Evolutionary conservation across 2,113 vertebrate species (phyloP).

Genomic region (Muntiacus muntjak): DNA sequence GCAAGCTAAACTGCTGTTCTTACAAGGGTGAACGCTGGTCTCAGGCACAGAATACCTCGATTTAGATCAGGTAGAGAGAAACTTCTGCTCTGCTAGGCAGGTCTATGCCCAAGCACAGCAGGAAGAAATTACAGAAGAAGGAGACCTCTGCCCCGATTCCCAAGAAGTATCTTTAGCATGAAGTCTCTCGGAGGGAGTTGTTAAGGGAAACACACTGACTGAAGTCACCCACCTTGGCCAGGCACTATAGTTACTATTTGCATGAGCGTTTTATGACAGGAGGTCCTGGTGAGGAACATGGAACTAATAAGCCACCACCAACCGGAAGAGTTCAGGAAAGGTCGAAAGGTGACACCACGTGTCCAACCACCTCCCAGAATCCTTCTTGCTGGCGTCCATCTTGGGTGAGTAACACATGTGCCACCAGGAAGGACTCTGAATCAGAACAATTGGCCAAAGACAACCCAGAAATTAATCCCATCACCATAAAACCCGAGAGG

Average conservation of each 20-base stretch:
- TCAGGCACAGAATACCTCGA: background rate
- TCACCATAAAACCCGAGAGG: background rate
- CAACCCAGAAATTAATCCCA: background rate
- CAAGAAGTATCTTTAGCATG: background rate
- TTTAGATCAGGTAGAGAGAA: background rate
- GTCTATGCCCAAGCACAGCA: background rate
- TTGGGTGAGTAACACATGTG: accelerated
- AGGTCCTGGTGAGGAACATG: background rate
- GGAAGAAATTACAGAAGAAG: background rate
- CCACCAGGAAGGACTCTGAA: background rate
- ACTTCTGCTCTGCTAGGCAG: background rate
- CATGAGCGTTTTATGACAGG: background rate
- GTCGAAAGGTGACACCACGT: background rate
- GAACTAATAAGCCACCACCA: background rate
- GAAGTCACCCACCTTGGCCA: background rate
- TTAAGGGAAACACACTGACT: background rate
- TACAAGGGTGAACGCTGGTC: background rate
- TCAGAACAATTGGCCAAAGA: background rate
- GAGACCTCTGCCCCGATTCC: background rate
- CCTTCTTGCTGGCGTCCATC: background rate
- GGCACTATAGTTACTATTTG: background rate
- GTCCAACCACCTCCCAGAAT: background rate
- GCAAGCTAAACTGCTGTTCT: background rate
- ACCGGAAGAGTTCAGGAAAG: background rate
- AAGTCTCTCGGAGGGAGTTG: background rate